Percentiles rank a stretch among this genome's conserved stretches.
Evolutionary conservation across 2,113 vertebrate species (phyloP).

Genomic region (Sphaerodactylus townsendi): DNA sequence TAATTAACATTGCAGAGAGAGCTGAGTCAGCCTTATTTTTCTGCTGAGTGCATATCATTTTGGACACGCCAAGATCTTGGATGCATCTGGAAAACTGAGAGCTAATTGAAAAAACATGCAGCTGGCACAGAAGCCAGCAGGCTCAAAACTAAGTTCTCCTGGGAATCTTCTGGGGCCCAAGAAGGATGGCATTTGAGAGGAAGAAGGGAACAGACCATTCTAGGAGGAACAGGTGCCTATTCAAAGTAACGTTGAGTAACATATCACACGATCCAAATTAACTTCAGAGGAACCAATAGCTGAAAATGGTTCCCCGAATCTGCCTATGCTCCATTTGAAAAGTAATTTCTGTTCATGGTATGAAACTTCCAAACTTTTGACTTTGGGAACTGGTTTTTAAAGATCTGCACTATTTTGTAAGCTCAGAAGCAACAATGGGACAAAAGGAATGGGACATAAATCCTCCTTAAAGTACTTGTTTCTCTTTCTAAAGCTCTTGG

Average conservation of each 20-base stretch:
- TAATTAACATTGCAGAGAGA: not conserved
- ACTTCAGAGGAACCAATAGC: not conserved
- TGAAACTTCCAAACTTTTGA: not conserved
- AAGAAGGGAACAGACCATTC: not conserved
- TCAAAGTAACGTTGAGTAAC: not conserved
- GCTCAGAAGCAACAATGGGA: not conserved
- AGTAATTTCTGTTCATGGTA: not conserved
- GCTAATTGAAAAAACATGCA: conserved; percentile 20
- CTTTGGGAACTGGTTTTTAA: not conserved
- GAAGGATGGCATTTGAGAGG: not conserved
- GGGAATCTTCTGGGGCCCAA: not conserved
- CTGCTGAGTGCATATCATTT: not conserved
- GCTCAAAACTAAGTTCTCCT: not conserved
- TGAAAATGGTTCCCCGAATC: not conserved
- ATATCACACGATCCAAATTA: not conserved
- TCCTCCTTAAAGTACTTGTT: not conserved
- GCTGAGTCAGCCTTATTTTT: conserved; percentile 21
- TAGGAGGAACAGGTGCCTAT: not conserved
- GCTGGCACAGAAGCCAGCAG: not conserved
- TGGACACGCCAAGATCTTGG: conserved; percentile 2
- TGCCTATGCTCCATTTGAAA: not conserved
- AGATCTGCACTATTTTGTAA: not conserved
- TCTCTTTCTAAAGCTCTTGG: not conserved
- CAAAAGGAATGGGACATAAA: not conserved
- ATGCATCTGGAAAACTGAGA: conserved; percentile 13